Base-by-base conservation (phyloP, 2,113 vertebrate species). In the Ranitomeya variabilis region DNA sequence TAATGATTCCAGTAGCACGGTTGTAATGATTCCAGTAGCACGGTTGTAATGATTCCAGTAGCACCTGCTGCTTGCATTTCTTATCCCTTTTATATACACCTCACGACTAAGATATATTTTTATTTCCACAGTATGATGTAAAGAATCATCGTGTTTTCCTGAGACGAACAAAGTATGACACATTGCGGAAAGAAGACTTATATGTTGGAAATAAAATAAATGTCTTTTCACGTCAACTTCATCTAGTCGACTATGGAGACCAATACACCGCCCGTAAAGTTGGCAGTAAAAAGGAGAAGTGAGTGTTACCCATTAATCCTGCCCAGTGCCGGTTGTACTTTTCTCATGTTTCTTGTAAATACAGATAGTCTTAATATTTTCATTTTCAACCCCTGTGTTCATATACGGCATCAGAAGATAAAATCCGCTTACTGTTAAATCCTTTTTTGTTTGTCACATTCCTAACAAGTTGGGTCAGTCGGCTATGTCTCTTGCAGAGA, bases 251-350 rank as follows among this genome's bases (percentile, higher is more conserved):
- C 81, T 99, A 99, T 5, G 98, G 95, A 19, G 97, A 99, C 87
- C 97, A 97, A 0, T 98, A 97, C 73, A 99, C 98, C 0, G 94
- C 97, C 73, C 97, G 95, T 90, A 97, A 96, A 88, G 91, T 99
- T 37, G 97, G 98, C 86, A 97, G 96, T 92, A 96, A 95, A 91
- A 98, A 96, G 80, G 97, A 99, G 93, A 97, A 96, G 98, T 99
- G 93, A 91, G 94, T 84, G 45, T 83, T 45, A 64, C 5, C 21
- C 18, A 67, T 83, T 52, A 19, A 15, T n/a, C 54, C 9, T 55
- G 11, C n/a, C 18, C 45, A 12, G n/a, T 67, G 54, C 55, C 59
- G 52, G 37, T 15, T 18, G 2, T 54, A n/a, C 3, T 15, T 21
- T 37, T n/a, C 54, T 85, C 23, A 1, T 5, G 9, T 37, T 74